Evolutionary conservation across 2,888 invertebrate species (phyloP).

Genomic region (Pseudanteris insignis): DNA sequence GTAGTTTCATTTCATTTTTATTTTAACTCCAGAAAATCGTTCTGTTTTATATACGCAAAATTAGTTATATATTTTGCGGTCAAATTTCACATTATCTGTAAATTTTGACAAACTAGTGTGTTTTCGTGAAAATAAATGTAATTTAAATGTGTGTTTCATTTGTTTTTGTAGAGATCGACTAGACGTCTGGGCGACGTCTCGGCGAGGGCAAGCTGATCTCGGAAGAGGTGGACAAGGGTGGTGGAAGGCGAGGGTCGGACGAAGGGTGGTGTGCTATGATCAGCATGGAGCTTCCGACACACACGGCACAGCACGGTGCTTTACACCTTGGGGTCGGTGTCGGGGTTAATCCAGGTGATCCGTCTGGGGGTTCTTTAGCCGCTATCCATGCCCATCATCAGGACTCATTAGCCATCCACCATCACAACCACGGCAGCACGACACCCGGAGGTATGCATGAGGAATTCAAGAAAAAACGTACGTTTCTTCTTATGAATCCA

Average conservation of each 20-base stretch:
- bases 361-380: constrained; percentile 58
- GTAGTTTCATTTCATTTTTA: constrained; percentile 28
- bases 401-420: constrained; percentile 60
- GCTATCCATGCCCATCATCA: constrained; percentile 63
- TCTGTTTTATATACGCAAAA: constrained; percentile 6
- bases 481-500: constrained; percentile 61
- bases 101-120: no score
- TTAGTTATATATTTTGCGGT: constrained; percentile 20
- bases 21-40: constrained; percentile 17
- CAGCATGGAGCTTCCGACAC: constrained; percentile 64
- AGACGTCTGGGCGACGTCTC: constrained; percentile 52
- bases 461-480: constrained; percentile 65
- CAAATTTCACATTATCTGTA: no score
- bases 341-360: constrained; percentile 58
- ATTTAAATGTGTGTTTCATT: neutral
- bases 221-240: constrained; percentile 53
- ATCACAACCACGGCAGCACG: constrained; percentile 58
- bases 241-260: constrained; percentile 55
- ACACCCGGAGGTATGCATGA: constrained; percentile 64
- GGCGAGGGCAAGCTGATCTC: constrained; percentile 55
- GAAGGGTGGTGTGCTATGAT: constrained; percentile 63
- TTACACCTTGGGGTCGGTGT: constrained; percentile 60
- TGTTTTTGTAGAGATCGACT: constrained; percentile 39
- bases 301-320: constrained; percentile 62
- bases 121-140: no score